These are phyloP conservation scores for Empidonax traillii DNA, from an alignment of 2,113 vertebrate species.

Conservation along the genomic window DNA sequence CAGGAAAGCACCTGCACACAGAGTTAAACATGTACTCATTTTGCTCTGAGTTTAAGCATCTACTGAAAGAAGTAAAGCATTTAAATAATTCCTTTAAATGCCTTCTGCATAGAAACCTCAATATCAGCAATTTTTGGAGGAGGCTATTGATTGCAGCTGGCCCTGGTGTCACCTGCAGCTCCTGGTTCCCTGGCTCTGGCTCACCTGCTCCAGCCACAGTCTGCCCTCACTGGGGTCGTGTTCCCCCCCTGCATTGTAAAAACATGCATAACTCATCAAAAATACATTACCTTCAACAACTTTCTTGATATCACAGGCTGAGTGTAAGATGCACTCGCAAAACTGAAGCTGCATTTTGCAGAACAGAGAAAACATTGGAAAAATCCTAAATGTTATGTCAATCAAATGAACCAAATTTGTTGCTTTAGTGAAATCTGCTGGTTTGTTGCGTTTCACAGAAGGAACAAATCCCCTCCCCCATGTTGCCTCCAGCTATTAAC, in stretches of 20 bases:
- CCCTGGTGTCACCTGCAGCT: neutral
- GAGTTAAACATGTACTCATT: neutral
- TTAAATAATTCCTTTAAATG: neutral
- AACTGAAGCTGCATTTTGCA: neutral
- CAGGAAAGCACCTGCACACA: neutral
- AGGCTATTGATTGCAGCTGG: neutral
- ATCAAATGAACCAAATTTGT: neutral
- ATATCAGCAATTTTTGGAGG: constrained; percentile 7
- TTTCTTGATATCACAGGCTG: neutral
- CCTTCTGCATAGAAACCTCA: neutral
- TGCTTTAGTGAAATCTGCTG: neutral
- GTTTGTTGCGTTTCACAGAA: neutral
- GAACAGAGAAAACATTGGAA: neutral
- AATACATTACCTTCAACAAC: neutral
- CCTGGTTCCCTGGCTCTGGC: neutral
- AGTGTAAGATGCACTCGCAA: neutral
- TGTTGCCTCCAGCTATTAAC: neutral
- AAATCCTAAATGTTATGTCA: fast-evolving
- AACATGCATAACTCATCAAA: neutral
- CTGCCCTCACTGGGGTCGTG: fast-evolving
- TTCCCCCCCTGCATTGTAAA: neutral
- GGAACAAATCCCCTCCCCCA: neutral
- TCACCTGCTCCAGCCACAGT: neutral
- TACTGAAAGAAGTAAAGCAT: neutral
- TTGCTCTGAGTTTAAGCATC: neutral